phyloP scores from a whole-genome alignment of 2,888 invertebrate genomes.

The Ephialtes manifestator region DNA sequence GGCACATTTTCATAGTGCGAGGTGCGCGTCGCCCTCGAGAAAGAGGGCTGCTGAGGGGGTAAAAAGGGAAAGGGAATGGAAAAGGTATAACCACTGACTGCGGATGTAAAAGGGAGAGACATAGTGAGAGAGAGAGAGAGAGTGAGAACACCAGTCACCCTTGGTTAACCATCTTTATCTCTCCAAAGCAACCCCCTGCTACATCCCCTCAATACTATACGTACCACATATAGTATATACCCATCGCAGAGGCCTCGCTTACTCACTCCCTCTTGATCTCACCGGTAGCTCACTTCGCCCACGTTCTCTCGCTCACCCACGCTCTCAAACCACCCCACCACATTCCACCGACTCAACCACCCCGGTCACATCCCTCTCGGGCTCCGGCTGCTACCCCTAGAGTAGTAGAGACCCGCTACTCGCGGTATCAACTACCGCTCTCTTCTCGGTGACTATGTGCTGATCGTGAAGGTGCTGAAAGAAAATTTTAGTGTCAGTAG shows the following conservation, averaged over 20 bases:
- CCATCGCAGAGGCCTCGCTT: constrained; percentile 32
- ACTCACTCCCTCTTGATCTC: constrained; percentile 59
- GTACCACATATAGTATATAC: constrained; percentile 11
- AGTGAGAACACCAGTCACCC: constrained; percentile 29
- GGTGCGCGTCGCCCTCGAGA: constrained; percentile 4
- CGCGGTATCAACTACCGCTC: constrained; percentile 62
- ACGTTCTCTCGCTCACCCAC: constrained; percentile 63
- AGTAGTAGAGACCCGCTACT: constrained; percentile 60
- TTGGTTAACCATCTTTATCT: constrained; percentile 51
- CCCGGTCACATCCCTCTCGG: constrained; percentile 65
- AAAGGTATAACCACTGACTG: constrained; percentile 1
- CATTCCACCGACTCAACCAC: constrained; percentile 64
- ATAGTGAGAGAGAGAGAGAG: constrained; percentile 29
- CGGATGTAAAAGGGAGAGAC: constrained; percentile 12
- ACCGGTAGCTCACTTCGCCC: constrained; percentile 58
- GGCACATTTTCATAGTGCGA: constrained; percentile 42
- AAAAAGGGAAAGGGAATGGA: neutral
- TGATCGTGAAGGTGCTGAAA: constrained; percentile 32
- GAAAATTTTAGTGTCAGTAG: neutral
- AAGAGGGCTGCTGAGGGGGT: constrained; percentile 12
- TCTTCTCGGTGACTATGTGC: constrained; percentile 28
- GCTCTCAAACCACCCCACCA: constrained; percentile 62
- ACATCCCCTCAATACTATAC: constrained; percentile 38
- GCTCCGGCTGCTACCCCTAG: constrained; percentile 59
- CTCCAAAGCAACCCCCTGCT: constrained; percentile 43